Evolutionary conservation across 2,797 vertebrate genomes (phyloP), one percentile per base, ranked within the genome.

Genomic region (Argyrosomus regius): DNA sequence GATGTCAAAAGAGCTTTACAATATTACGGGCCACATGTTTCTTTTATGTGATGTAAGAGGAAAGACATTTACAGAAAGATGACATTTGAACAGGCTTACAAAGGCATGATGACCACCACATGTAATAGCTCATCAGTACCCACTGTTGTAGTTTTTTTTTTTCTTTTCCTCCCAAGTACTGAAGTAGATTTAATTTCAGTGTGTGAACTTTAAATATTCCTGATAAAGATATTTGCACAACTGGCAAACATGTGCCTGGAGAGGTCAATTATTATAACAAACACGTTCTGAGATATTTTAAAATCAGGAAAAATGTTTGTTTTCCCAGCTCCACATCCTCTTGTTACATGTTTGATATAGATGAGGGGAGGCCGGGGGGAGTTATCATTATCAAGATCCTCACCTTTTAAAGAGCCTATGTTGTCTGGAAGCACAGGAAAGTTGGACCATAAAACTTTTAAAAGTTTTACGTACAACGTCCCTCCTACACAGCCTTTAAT

Each of bases 151-250:
- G 49, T 80, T 35, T 14, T 63, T 43, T 71, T 48, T n/a, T 26
- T 63, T 24, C 7, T 71, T 60, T 39, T 39, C 22, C 49, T 76
- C 35, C n/a, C 16, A 59, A 74, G 17, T 71, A 43, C 58, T 67
- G 52, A 80, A 22, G 39, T 56, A 45, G 48, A 50, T 60, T 75
- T 57, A 46, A 69, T 78, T 77, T 66, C 77, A 63, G 49, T 60
- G 68, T 80, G 58, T 61, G 50, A 56, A 78, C 35, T 78, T 85
- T n/a, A 50, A 76, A 68, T 76, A 60, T 67, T 79, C 72, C 77
- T 69, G 39, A 60, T 79, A 18, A 82, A 78, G 60, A 54, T 57
- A 52, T 92, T 91, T 90, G 89, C 89, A 89, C 85, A 87, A 72
- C 72, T 83, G 85, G 72, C 59, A 81, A 71, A 43, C 58, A 68